Conservation (phyloP, 1,140 invertebrate genomes). For the Mamestra configurata region DNA sequence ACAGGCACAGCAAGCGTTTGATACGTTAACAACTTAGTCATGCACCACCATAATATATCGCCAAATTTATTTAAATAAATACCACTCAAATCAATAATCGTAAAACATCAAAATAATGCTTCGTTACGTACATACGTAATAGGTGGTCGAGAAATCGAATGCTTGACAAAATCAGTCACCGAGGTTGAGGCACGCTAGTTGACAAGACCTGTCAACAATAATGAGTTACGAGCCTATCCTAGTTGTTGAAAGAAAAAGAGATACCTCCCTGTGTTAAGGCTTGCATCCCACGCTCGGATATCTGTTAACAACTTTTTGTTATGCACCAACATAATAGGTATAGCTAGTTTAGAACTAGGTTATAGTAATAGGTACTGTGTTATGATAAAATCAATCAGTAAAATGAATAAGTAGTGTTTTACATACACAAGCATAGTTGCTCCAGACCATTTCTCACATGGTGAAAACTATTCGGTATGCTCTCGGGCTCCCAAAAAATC, state of each 20-base stretch:
- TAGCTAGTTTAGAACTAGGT: neutral
- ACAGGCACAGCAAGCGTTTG: neutral
- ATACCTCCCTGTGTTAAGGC: neutral
- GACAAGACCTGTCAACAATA: slow-evolving; percentile 29
- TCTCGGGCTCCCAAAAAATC: neutral
- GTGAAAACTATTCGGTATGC: neutral
- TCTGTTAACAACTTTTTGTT: slow-evolving; percentile 30
- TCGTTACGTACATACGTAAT: neutral
- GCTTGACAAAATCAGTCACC: neutral
- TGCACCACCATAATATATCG: neutral
- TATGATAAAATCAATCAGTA: too few species aligned
- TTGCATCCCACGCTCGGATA: neutral
- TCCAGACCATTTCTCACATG: neutral
- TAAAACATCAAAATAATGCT: neutral
- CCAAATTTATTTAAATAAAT: neutral
- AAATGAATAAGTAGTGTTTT: neutral
- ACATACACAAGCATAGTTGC: neutral
- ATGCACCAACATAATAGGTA: neutral
- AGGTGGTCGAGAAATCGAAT: neutral
- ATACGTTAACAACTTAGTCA: neutral
- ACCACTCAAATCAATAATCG: neutral
- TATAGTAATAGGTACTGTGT: too few species aligned
- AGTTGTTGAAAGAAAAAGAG: neutral
- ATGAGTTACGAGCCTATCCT: slow-evolving; percentile 4
- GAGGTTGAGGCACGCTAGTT: neutral